phyloP scores from a whole-genome alignment of 2,113 vertebrate species.

The Daboia siamensis region DNA sequence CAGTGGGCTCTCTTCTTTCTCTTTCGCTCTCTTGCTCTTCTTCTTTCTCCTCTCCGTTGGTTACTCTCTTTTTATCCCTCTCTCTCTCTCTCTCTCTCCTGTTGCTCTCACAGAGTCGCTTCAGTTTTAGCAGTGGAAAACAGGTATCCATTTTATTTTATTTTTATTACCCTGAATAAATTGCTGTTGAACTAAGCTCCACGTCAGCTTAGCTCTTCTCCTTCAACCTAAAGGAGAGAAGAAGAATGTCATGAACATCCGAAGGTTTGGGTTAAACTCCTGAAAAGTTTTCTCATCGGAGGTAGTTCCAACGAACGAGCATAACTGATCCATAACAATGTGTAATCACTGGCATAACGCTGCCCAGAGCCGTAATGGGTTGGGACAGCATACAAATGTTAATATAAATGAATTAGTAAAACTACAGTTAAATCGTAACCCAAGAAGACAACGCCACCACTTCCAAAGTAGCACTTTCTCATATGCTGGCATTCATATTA shows the following conservation, averaged over 20 bases:
- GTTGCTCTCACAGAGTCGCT: conserved; percentile 95
- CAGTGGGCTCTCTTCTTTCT: conserved; percentile 73
- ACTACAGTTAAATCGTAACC: not conserved
- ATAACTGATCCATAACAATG: not conserved
- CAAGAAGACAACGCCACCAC: not conserved
- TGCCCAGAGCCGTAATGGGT: not conserved
- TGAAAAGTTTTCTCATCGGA: too few relatives aligned
- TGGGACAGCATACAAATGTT: not conserved
- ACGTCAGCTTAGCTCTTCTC: conserved; percentile 86
- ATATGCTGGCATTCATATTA: not conserved
- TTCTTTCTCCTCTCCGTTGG: conserved; percentile 70
- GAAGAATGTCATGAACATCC: not conserved
- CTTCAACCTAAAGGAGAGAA: conserved; percentile 72
- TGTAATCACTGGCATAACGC: not conserved
- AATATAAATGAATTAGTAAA: not conserved
- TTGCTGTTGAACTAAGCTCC: conserved; percentile 93
- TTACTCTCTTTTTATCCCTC: conserved; percentile 70
- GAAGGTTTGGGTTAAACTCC: not conserved
- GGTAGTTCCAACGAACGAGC: not conserved
- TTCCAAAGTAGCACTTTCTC: not conserved
- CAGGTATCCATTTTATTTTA: conserved; percentile 97
- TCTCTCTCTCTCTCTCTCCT: conserved; percentile 80
- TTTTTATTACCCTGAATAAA: conserved; percentile 97
- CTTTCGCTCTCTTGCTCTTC: conserved; percentile 65
- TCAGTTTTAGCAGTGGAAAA: conserved; percentile 99